Conservation (phyloP, 2,113 vertebrate species). For the Glareola pratincola region DNA sequence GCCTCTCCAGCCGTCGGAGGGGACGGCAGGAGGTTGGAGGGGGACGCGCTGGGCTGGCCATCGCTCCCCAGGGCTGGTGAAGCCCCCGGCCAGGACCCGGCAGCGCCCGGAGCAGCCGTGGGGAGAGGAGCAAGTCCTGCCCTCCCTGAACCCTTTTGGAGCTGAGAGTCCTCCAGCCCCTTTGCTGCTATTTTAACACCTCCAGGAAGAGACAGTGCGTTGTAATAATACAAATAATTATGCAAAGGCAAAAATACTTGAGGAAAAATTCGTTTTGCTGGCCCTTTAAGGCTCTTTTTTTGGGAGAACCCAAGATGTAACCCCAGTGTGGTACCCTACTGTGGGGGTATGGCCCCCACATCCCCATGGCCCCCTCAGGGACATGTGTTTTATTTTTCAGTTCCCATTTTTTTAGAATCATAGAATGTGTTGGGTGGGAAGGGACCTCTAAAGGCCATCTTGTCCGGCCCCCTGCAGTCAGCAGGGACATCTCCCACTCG, state of each 20-base stretch:
- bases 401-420: neutral
- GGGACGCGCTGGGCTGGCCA: neutral
- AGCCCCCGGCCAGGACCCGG: neutral
- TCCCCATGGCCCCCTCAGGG: too few relatives aligned
- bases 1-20: neutral
- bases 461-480: too few relatives aligned
- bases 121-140: neutral
- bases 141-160: neutral
- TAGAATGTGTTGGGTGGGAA: too few relatives aligned
- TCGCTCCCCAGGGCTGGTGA: neutral
- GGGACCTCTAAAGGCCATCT: too few relatives aligned
- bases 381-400: neutral
- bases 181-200: neutral
- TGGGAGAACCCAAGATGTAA: neutral
- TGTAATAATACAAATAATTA: neutral
- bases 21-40: accelerated
- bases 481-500: too few relatives aligned
- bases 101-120: neutral
- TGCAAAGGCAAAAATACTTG: neutral
- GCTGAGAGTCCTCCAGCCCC: neutral
- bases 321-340: accelerated
- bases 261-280: neutral
- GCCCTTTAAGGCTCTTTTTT: neutral
- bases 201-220: neutral
- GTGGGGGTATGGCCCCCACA: neutral